Percentiles rank a stretch among this genome's conserved stretches.
phyloP scores from a whole-genome alignment of 2,888 invertebrate species.

The Resseliella maxima region DNA sequence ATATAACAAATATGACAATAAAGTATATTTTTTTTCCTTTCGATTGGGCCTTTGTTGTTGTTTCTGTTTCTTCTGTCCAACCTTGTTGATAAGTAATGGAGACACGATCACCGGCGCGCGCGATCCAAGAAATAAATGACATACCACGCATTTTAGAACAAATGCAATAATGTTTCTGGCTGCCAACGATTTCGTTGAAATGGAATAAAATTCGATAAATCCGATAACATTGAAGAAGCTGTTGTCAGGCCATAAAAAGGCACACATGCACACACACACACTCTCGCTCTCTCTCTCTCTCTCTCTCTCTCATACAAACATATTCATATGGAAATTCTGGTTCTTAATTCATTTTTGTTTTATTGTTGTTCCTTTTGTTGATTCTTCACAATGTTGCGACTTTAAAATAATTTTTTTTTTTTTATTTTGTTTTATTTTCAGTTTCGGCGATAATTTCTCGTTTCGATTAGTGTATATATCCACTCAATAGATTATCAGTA shows the following conservation, averaged over 20 bases:
- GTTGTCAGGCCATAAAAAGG: constrained; percentile 17
- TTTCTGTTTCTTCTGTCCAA: neutral
- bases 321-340: neutral
- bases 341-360: constrained; percentile 7
- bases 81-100: constrained; percentile 19
- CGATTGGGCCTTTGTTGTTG: too few relatives aligned
- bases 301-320: too few relatives aligned
- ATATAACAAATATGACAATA: constrained; percentile 48
- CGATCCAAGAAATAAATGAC: constrained; percentile 5
- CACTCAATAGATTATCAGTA: neutral
- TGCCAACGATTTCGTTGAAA: constrained; percentile 42
- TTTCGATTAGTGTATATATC: neutral
- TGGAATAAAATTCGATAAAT: constrained; percentile 41
- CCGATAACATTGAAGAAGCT: constrained; percentile 38
- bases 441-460: neutral
- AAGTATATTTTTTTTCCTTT: constrained; percentile 18
- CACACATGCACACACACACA: neutral
- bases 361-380: too few relatives aligned
- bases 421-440: neutral
- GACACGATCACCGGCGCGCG: neutral
- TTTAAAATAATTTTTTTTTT: too few relatives aligned
- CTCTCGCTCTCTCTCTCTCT: too few relatives aligned
- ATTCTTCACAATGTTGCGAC: neutral
- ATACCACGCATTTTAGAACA: constrained; percentile 11
- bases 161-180: constrained; percentile 31